phyloP scores from a whole-genome alignment of 2,113 vertebrate genomes.

The Silurus glanis region DNA sequence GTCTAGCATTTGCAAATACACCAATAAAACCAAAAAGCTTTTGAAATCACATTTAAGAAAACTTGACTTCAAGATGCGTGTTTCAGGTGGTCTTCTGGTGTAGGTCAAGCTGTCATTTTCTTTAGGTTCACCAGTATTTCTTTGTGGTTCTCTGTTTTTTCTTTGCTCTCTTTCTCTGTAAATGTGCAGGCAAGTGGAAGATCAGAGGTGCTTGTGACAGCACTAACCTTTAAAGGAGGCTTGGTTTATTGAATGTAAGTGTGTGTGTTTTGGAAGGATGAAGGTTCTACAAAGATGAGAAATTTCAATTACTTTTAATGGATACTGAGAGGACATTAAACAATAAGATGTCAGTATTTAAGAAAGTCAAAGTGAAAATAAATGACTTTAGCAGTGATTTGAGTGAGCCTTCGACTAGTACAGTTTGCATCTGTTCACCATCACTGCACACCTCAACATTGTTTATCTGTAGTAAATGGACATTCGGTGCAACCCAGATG shows the following conservation, averaged over 20 bases:
- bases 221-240: slow-evolving; percentile 57
- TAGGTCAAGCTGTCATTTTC: slow-evolving; percentile 13
- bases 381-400: not conserved
- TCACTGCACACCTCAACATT: no score
- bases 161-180: not conserved
- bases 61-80: not conserved
- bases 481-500: no score
- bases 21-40: not conserved
- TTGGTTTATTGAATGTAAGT: slow-evolving; percentile 44
- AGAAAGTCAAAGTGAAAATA: not conserved
- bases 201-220: slow-evolving; percentile 45
- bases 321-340: not conserved
- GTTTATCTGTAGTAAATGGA: no score
- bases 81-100: not conserved
- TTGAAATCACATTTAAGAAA: slow-evolving; percentile 11
- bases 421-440: no score
- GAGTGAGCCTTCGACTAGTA: no score
- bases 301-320: not conserved
- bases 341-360: not conserved
- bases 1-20: not conserved
- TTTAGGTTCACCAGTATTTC: not conserved
- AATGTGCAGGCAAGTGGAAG: slow-evolving; percentile 29
- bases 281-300: not conserved
- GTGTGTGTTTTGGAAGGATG: not conserved
- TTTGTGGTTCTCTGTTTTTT: not conserved